Conservation (phyloP, 1,140 invertebrate genomes). For the Drosophila carrolli region DNA sequence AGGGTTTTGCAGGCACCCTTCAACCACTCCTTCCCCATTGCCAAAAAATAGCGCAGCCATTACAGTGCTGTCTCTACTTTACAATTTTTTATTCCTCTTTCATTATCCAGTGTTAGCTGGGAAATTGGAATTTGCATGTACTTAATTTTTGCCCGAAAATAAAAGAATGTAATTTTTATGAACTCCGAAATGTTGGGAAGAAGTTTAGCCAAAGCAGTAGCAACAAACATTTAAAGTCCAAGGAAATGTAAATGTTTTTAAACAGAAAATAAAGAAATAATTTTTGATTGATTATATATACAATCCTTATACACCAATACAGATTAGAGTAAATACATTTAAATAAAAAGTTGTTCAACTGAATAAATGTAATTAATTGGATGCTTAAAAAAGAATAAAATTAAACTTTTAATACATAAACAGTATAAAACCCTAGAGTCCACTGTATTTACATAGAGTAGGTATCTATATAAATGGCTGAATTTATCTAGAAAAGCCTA, state of each 20-base stretch:
- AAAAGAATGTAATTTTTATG: slow-evolving; percentile 9
- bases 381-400: too few relatives aligned
- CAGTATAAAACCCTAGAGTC: background rate
- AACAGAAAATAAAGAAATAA: too few relatives aligned
- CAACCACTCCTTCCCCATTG: background rate
- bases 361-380: too few relatives aligned
- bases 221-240: background rate
- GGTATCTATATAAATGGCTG: slow-evolving; percentile 12
- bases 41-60: slow-evolving; percentile 32
- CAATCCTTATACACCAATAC: too few relatives aligned
- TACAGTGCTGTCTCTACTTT: slow-evolving; percentile 32
- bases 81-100: slow-evolving; percentile 25
- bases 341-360: too few relatives aligned
- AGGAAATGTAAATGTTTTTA: too few relatives aligned
- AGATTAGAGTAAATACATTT: too few relatives aligned
- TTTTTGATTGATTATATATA: too few relatives aligned
- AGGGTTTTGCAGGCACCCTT: slow-evolving; percentile 45
- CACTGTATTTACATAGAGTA: slow-evolving; percentile 5
- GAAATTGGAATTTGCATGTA: slow-evolving; percentile 26
- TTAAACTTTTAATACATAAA: background rate
- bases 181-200: background rate
- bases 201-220: background rate
- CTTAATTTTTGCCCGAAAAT: background rate
- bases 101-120: slow-evolving; percentile 51
- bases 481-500: slow-evolving; percentile 59